These are phyloP conservation scores for Cettia cetti DNA, from an alignment of 2,113 vertebrate genomes.

Conservation along the genomic window DNA sequence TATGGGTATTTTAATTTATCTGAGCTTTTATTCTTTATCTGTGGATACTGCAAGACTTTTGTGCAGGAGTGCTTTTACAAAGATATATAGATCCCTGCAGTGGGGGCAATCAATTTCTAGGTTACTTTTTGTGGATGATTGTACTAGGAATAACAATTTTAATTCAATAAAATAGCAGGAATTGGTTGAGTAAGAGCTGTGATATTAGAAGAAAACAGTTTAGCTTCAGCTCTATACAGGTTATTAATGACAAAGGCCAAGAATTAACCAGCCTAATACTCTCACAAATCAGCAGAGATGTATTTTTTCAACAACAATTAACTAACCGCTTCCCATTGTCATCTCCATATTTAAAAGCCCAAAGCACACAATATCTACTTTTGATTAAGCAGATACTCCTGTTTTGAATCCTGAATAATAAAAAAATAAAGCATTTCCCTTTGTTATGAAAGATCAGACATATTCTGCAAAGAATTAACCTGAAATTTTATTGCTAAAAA, in stretches of 20 bases:
- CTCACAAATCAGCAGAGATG: background rate
- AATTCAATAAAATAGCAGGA: background rate
- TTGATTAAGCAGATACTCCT: background rate
- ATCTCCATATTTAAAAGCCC: background rate
- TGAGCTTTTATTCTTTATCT: background rate
- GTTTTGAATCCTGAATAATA: background rate
- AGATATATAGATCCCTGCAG: background rate
- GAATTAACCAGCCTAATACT: background rate
- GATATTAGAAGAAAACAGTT: background rate
- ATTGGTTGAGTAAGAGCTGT: background rate
- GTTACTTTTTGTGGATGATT: background rate
- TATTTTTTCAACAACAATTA: background rate
- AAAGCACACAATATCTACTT: background rate
- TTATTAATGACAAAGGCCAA: background rate
- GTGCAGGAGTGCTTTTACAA: background rate
- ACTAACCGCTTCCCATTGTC: background rate
- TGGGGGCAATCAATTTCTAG: background rate
- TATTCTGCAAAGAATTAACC: background rate
- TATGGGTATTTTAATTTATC: background rate
- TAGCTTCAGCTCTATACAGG: background rate
- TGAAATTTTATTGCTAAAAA: background rate
- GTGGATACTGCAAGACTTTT: background rate
- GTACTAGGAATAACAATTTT: background rate
- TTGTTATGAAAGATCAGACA: background rate
- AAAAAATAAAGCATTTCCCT: background rate